Base-by-base conservation (phyloP, 2,888 invertebrate genomes). In the Cheilosia vernalis region DNA sequence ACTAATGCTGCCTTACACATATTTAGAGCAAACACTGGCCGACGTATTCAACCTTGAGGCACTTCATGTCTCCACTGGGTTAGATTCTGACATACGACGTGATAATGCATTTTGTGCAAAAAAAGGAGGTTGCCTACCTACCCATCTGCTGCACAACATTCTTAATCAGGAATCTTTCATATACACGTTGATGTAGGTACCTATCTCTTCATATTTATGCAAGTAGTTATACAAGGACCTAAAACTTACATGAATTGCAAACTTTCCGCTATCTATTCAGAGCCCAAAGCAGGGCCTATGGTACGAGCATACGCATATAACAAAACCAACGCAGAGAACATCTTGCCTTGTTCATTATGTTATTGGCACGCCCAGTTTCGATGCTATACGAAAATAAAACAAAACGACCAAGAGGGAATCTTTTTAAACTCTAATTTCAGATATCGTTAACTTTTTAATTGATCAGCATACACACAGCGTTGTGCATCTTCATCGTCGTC, bases 351-450 rank as follows among this genome's bases (percentile, higher is more conserved):
- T 90, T 90, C 91, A 91, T 90, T 90, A 90, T 90, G 90, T 89
- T 90, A 90, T 90, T 89, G 90, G 89, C 89, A 90, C 90, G 90
- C 90, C 90, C 91, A 74, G 80, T 69, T 79, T 84, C 60, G 69
- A 64, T 60, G 80, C 60, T 66, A 47, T 30, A 61, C 44, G 13
- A 78, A 78, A 67, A 56, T 24, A 61, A 66, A 47, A 44, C 9
- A 15, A 10, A 58, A 61, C 15, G 2, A 33, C 7, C 24, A 21
- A 51, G 33, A 67, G 27, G 56, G 67, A 73, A 69, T 74, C 64
- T 84, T 66, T 74, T 74, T 70, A 84, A 80, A 69, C 74, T 84
- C 80, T 84, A 84, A 84, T 84, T 84, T 84, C 74, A 84, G 84
- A 84, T 80, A 84, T 84, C 84, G 84, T 84, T 84, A 84, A 84